Evolutionary conservation across 2,888 invertebrate genomes (phyloP), one percentile per base, ranked within the genome.

Genomic region (Cataglyphis albicans): DNA sequence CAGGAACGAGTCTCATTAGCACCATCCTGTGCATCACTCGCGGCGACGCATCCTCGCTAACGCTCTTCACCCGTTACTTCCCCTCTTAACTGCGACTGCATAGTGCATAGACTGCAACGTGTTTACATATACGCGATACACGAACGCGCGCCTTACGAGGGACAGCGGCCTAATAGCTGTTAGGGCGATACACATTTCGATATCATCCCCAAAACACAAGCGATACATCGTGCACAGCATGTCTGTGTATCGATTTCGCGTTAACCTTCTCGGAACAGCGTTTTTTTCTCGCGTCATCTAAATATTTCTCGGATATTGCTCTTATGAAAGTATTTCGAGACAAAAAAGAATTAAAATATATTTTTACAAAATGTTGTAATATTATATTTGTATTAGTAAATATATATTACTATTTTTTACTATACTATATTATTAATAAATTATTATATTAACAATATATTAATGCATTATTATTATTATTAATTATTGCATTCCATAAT

Each of bases 161-260:
- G 35, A 67, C 29, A 67, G 55, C 9, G 55, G 55, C 32, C 9
- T 76, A 75, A 75, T 75, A 29, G 67, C 41, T 67, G 38, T 25
- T 57, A 76, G 29, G 41, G 29, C 29, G 64, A 65, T 38, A 65
- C 52, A 65, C 48, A 65, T 55, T 55, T 76, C n/a, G 65, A 9
- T 18, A 55, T 48, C 48, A 48, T 76, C 29, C n/a, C 55, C 41
- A 55, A 76, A 65, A 76, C 55, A 15, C 55, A 52, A 65, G 38
- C 32, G 32, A 25, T 38, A 21, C 38, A 64, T 48, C 64, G 52
- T 35, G 35, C 25, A 12, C 35, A 21, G 35, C 61, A 44, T 21
- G 48, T 64, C 21, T 64, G 21, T 10, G 55, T 76, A 76, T 76
- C 76, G 55, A 76, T 76, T 76, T 76, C 67, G 55, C 65, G 75